These are phyloP conservation scores for Drosophila ogumai DNA, from an alignment of 1,140 invertebrate species.

Conservation along the genomic window DNA sequence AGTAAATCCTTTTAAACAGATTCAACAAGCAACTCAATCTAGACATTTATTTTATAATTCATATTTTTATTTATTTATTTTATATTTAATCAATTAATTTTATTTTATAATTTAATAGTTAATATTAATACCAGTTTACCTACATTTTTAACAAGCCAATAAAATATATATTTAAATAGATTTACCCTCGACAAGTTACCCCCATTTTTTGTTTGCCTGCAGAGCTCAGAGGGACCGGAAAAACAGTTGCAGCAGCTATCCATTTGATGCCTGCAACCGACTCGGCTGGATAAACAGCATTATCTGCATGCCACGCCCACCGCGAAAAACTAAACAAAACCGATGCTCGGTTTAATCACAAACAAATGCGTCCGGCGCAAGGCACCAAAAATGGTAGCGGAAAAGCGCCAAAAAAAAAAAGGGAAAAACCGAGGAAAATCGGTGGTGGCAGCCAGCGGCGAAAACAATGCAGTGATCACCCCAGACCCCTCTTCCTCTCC, in stretches of 20 bases:
- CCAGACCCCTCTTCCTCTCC: not conserved
- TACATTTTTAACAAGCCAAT: not conserved
- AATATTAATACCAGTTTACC: not conserved
- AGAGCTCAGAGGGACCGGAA: not conserved
- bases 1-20: not conserved
- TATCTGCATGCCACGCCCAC: conserved; percentile 41
- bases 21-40: not conserved
- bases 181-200: not conserved
- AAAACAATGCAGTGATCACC: conserved; percentile 29
- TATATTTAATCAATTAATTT: not conserved
- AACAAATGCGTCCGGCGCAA: conserved; percentile 72
- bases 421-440: not conserved
- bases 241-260: conserved; percentile 10
- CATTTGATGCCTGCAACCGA: conserved; percentile 34
- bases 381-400: not conserved
- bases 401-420: not conserved
- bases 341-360: conserved; percentile 72
- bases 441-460: conserved; percentile 8
- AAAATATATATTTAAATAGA: not conserved
- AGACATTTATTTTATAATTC: not conserved
- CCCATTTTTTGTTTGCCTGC: not conserved
- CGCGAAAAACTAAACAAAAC: conserved; percentile 63
- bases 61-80: not conserved
- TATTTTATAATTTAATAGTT: not conserved
- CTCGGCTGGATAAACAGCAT: conserved; percentile 41